Conservation (phyloP, 2,113 vertebrate species). For the Chlorodrepanis virens region DNA sequence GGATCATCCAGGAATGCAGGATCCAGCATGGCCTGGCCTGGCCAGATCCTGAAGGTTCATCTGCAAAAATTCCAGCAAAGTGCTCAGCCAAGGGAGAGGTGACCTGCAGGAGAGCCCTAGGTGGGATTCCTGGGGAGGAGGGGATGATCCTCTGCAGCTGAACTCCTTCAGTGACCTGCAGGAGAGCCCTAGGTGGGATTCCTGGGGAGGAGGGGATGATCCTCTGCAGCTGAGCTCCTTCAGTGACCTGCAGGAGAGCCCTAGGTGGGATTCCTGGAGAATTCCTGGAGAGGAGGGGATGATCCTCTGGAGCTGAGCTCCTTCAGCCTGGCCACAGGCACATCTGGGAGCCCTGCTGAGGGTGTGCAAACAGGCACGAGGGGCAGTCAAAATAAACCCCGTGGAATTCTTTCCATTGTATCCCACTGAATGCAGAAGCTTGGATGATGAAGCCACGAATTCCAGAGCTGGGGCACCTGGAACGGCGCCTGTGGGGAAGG, state of each 20-base stretch:
- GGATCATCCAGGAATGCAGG: neutral
- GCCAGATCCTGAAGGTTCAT: neutral
- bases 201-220: too few species aligned
- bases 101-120: neutral
- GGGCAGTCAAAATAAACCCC: conserved; percentile 39
- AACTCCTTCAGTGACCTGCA: neutral
- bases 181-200: too few species aligned
- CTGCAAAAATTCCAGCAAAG: neutral
- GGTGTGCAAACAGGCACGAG: conserved; percentile 16
- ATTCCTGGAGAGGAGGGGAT: neutral
- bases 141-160: neutral
- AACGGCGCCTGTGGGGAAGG: conserved; percentile 36
- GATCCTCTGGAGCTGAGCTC: neutral
- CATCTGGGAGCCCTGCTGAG: neutral
- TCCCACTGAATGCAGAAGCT: conserved; percentile 15
- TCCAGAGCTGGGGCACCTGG: conserved; percentile 56
- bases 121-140: neutral
- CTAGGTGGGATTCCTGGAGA: neutral
- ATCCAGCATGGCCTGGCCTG: neutral
- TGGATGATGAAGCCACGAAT: conserved; percentile 38
- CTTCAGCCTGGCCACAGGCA: neutral
- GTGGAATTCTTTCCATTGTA: conserved; percentile 62
- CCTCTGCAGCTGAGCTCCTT: too few species aligned
- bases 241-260: neutral
- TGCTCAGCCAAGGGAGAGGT: neutral